These are phyloP conservation scores for Rhinophrynus dorsalis DNA, from an alignment of 2,797 vertebrate genomes.

Conservation along the genomic window DNA sequence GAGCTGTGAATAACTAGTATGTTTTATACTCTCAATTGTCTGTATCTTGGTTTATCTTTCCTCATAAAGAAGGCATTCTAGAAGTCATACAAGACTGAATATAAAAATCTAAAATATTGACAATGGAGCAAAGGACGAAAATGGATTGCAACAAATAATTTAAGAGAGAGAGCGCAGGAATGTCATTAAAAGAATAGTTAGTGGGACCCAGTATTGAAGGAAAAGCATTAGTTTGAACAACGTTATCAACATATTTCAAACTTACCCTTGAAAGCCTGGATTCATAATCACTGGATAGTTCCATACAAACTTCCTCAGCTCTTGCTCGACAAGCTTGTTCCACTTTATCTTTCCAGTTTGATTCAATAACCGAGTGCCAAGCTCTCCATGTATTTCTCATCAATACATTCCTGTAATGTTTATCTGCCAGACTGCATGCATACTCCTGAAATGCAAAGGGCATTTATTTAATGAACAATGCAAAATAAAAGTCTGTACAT, in stretches of 20 bases:
- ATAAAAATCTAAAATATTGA: too few relatives aligned
- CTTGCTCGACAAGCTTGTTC: constrained; percentile 82
- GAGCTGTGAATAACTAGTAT: too few relatives aligned
- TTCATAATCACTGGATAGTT: constrained; percentile 84
- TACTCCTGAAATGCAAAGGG: constrained; percentile 60
- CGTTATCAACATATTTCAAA: too few relatives aligned
- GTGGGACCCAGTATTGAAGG: background rate
- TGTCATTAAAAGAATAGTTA: too few relatives aligned
- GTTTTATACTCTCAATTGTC: too few relatives aligned
- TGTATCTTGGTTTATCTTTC: too few relatives aligned
- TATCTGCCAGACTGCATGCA: constrained; percentile 70
- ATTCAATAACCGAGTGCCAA: constrained; percentile 78
- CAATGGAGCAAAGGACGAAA: too few relatives aligned
- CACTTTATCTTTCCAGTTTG: constrained; percentile 83
- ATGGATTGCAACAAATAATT: too few relatives aligned
- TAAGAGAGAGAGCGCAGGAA: too few relatives aligned
- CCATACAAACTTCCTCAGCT: constrained; percentile 85
- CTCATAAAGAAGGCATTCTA: too few relatives aligned
- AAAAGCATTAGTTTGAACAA: too few relatives aligned
- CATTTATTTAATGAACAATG: background rate
- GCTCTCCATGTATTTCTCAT: constrained; percentile 84
- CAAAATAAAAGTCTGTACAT: background rate
- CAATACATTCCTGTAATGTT: constrained; percentile 76
- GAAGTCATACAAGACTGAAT: too few relatives aligned
- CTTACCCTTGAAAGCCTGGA: constrained; percentile 79